These are phyloP conservation scores for Xylocampa areola DNA, from an alignment of 2,888 invertebrate species.

Conservation along the genomic window DNA sequence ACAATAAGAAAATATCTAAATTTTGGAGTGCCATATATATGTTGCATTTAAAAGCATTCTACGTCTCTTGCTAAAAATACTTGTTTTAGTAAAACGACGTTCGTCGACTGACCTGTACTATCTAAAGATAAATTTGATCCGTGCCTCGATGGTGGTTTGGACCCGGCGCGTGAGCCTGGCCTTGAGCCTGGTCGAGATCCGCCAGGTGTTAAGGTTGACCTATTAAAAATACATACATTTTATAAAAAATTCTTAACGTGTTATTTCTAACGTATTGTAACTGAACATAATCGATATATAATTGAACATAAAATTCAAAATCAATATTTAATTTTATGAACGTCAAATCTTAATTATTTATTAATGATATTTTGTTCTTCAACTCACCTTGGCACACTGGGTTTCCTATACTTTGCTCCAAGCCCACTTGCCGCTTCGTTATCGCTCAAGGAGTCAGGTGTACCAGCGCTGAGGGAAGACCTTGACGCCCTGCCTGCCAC, in stretches of 20 bases:
- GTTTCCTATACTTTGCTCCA: conserved; percentile 92
- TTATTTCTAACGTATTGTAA: too few relatives aligned
- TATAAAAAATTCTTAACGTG: neutral
- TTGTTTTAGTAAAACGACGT: too few relatives aligned
- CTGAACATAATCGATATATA: too few relatives aligned
- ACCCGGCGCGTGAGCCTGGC: conserved; percentile 95
- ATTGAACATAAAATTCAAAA: too few relatives aligned
- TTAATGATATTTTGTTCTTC: neutral
- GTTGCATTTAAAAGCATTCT: too few relatives aligned
- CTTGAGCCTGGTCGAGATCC: conserved; percentile 96
- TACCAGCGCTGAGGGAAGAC: conserved; percentile 95
- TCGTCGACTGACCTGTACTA: conserved; percentile 94
- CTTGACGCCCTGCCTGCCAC: conserved; percentile 91
- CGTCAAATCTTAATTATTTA: too few relatives aligned
- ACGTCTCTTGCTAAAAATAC: too few relatives aligned
- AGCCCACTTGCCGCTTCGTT: conserved; percentile 94
- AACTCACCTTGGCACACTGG: conserved; percentile 88
- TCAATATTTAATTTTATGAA: too few relatives aligned
- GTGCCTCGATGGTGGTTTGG: conserved; percentile 97
- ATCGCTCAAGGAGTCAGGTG: conserved; percentile 96
- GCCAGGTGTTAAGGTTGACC: conserved; percentile 93
- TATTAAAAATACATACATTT: conserved; percentile 60
- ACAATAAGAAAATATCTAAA: too few relatives aligned
- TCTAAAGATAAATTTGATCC: conserved; percentile 97
- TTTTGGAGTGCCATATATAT: too few relatives aligned